A percentile compares a stretch with the other conserved stretches of the same genome.
Evolutionary conservation across 64 coral and sea anemone species (phyloP).

Genomic region (Exaiptasia diaphana): DNA sequence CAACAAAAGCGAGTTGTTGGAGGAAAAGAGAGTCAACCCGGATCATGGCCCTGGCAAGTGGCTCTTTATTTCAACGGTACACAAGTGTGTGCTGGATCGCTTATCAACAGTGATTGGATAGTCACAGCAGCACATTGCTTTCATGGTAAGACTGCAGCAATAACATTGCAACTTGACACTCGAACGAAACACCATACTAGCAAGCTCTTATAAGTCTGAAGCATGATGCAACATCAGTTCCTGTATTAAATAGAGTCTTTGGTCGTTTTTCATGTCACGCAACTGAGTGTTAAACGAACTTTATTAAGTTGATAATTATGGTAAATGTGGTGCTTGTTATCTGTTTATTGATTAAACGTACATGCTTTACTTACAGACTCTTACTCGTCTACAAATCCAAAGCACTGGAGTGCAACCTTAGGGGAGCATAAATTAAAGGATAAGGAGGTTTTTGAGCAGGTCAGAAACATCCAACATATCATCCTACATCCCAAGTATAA

Average conservation of each 20-base stretch:
- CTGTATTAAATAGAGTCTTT: too few relatives aligned
- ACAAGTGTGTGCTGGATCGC: slow-evolving; percentile 43
- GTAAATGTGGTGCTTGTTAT: too few relatives aligned
- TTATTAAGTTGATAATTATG: too few relatives aligned
- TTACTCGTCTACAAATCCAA: slow-evolving; percentile 32
- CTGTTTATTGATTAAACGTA: neutral
- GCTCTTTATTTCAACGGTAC: slow-evolving; percentile 29
- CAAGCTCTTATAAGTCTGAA: too few relatives aligned
- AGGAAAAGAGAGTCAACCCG: slow-evolving; percentile 18
- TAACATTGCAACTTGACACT: too few relatives aligned
- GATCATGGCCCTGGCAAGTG: slow-evolving; percentile 63
- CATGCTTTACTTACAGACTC: slow-evolving; percentile 1
- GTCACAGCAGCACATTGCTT: slow-evolving; percentile 61
- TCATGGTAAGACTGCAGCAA: slow-evolving; percentile 29
- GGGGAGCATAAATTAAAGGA: slow-evolving; percentile 46
- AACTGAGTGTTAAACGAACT: too few relatives aligned
- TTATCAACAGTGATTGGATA: slow-evolving; percentile 34
- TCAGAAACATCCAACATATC: slow-evolving; percentile 17
- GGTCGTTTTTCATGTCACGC: too few relatives aligned
- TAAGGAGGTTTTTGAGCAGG: slow-evolving; percentile 39
- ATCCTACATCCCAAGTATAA: slow-evolving; percentile 49
- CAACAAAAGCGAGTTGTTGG: slow-evolving; percentile 32
- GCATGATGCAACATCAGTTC: too few relatives aligned
- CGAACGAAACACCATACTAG: too few relatives aligned
- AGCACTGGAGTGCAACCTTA: slow-evolving; percentile 32